Evolutionary conservation across 1,140 invertebrate species (phyloP), one percentile per base, ranked within the genome.

Genomic region (Caenorhabditis brenneri): DNA sequence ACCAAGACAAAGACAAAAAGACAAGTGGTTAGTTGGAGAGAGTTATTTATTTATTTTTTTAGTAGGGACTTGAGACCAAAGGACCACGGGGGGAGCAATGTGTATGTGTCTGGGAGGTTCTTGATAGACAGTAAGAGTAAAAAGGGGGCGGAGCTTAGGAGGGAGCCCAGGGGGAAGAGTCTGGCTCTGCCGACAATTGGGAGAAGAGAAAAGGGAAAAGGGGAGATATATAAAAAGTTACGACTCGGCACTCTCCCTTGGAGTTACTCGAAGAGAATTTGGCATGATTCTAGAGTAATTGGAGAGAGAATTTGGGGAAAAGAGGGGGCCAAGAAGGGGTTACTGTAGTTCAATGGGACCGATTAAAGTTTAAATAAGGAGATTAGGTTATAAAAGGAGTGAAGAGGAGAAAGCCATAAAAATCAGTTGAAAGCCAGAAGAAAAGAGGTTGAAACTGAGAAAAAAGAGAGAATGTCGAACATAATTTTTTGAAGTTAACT

Each of bases 41-140:
- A 33, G 29, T 7, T 16, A 55, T 10, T 27, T 55, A 22, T 51
- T 19, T n/a, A n/a, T n/a, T 27, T 24, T 10, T 29, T 55, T n/a
- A n/a, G n/a, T n/a, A n/a, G 6, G 53, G 7, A 29, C 53, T 6
- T 19, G 4, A 16, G 31, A 65, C 58, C 58, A 65, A 6, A 2
- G 31, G 19, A 55, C 53, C n/a, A n/a, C n/a, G n/a, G n/a, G n/a
- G n/a, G n/a, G n/a, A n/a, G n/a, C n/a, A n/a, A n/a, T n/a, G n/a
- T n/a, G n/a, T n/a, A n/a, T n/a, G n/a, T n/a, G n/a, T n/a, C n/a
- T n/a, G n/a, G n/a, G 6, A n/a, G n/a, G 3, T 55, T 4, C 51
- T 27, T 65, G 58, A 65, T 65, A 65, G 58, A 65, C 58, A 74
- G 65, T 42, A 42, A 39, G 36, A 74, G 65, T 31, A 74, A 74